phyloP scores from a whole-genome alignment of 2,888 invertebrate genomes.

The Cremastinae sp. region DNA sequence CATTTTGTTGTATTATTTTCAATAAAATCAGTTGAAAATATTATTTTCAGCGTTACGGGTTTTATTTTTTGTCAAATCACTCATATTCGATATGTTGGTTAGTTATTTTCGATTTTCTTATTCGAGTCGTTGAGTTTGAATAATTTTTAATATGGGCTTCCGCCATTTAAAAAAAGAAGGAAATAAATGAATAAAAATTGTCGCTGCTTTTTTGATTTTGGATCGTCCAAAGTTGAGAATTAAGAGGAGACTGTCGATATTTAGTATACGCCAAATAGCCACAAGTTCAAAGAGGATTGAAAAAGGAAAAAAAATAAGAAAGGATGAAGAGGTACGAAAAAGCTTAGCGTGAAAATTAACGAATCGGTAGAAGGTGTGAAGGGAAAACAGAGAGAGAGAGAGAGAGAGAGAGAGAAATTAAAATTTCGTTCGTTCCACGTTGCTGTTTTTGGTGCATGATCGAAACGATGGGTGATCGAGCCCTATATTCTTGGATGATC shows the following conservation, averaged over 20 bases:
- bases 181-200: too few species aligned
- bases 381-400: too few species aligned
- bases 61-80: constrained; percentile 33
- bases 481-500: constrained; percentile 43
- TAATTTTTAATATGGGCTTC: constrained; percentile 53
- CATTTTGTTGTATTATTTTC: constrained; percentile 81
- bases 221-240: constrained; percentile 50
- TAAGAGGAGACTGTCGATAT: constrained; percentile 59
- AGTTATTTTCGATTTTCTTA: constrained; percentile 43
- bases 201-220: constrained; percentile 28
- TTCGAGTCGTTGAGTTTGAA: constrained; percentile 31
- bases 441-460: too few species aligned
- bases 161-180: constrained; percentile 50
- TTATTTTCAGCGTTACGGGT: constrained; percentile 68
- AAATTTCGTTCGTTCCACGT: too few species aligned
- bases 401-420: too few species aligned
- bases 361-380: constrained; percentile 28
- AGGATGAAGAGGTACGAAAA: neutral
- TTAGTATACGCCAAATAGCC: constrained; percentile 57
- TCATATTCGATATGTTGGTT: neutral
- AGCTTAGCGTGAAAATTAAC: constrained; percentile 26
- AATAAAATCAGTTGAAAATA: constrained; percentile 80
- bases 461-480: constrained; percentile 12
- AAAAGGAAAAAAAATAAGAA: constrained; percentile 24
- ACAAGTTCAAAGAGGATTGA: constrained; percentile 50